Conservation (phyloP, 2,797 vertebrate genomes). For the Astyanax mexicanus region DNA sequence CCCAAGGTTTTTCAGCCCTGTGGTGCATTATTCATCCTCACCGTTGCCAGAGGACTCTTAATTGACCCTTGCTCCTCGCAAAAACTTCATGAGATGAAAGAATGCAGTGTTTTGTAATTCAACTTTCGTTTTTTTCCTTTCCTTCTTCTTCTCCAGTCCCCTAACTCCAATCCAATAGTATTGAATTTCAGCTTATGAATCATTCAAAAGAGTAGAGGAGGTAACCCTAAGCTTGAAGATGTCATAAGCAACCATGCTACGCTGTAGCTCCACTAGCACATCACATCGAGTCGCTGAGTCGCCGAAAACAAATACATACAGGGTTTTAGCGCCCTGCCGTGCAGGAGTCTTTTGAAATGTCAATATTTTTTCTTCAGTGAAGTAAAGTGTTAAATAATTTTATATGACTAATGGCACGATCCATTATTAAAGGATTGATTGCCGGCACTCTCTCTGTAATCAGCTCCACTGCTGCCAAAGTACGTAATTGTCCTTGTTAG, state of each 20-base stretch:
- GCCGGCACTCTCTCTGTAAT: conserved; percentile 5
- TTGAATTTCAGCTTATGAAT: conserved; percentile 78
- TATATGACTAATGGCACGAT: conserved; percentile 11
- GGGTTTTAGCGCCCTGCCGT: conserved; percentile 36
- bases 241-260: conserved; percentile 73
- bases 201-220: conserved; percentile 70
- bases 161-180: conserved; percentile 73
- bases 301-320: conserved; percentile 63
- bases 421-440: neutral
- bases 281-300: conserved; percentile 65
- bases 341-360: conserved; percentile 59
- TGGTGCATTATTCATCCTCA: conserved; percentile 79
- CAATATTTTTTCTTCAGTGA: conserved; percentile 38
- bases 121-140: conserved; percentile 74
- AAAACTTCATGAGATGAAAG: conserved; percentile 79
- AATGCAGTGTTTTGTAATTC: conserved; percentile 81
- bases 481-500: conserved; percentile 59
- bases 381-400: conserved; percentile 15
- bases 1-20: conserved; percentile 74
- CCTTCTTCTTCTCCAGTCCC: conserved; percentile 58
- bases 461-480: conserved; percentile 45
- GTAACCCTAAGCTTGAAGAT: conserved; percentile 72
- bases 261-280: conserved; percentile 64
- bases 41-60: conserved; percentile 80
- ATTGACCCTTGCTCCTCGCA: conserved; percentile 79